These are phyloP conservation scores for Gavia stellata DNA, from an alignment of 2,113 vertebrate genomes.

Conservation along the genomic window DNA sequence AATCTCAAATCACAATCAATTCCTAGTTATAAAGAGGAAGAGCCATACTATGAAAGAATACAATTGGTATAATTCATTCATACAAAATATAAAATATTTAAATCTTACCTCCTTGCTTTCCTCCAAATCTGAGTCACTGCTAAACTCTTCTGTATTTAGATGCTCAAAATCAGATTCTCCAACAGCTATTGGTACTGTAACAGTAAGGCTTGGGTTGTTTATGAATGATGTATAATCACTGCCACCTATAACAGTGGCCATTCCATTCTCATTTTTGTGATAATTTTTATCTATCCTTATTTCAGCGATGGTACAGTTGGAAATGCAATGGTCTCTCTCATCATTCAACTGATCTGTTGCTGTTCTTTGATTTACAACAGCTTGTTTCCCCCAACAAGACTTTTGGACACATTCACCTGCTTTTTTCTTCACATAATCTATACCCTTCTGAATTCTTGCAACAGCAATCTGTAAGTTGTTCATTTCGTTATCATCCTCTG, in stretches of 20 bases:
- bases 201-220: conserved; percentile 84
- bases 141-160: conserved; percentile 91
- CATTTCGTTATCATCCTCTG: conserved; percentile 84
- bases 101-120: conserved; percentile 84
- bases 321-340: conserved; percentile 71
- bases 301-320: conserved; percentile 78
- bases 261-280: conserved; percentile 76
- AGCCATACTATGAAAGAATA: neutral
- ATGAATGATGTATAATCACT: conserved; percentile 82
- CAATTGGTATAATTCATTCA: neutral
- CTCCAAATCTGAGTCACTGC: conserved; percentile 85
- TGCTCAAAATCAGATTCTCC: conserved; percentile 95
- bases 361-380: conserved; percentile 69
- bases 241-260: conserved; percentile 70
- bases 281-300: conserved; percentile 70
- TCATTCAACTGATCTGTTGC: conserved; percentile 72
- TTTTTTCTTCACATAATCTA: conserved; percentile 75
- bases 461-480: conserved; percentile 92
- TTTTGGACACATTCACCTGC: conserved; percentile 73
- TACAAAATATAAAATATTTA: neutral
- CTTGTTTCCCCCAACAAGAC: conserved; percentile 61
- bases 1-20: neutral
- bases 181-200: conserved; percentile 90
- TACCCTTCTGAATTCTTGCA: conserved; percentile 82
- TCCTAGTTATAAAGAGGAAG: neutral